Conservation (phyloP, 2,888 invertebrate genomes). For the Amphipoea oculea region DNA sequence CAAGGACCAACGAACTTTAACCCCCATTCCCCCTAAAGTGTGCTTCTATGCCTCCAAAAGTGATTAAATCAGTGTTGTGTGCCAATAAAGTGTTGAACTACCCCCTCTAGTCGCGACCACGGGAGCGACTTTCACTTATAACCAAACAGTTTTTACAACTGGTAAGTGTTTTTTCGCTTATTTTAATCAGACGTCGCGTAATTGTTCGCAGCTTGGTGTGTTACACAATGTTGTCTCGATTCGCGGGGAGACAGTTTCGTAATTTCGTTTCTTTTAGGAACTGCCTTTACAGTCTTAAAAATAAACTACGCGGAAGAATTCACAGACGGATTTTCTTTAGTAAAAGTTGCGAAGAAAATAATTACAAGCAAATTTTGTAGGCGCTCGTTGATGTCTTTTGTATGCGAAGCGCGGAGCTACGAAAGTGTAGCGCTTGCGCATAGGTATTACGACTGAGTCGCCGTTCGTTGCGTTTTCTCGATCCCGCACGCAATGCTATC, state of each 20-base stretch:
- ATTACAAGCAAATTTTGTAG: conserved; percentile 13
- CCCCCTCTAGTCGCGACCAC: conserved; percentile 73
- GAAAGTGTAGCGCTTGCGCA: conserved; percentile 70
- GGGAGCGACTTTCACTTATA: conserved; percentile 79
- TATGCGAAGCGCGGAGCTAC: conserved; percentile 74
- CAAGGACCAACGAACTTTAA: conserved; percentile 57
- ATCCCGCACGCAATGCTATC: conserved; percentile 62
- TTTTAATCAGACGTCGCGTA: conserved; percentile 82
- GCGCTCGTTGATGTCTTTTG: conserved; percentile 86
- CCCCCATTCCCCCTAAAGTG: conserved; percentile 76
- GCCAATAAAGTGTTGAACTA: conserved; percentile 75
- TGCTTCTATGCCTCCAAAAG: conserved; percentile 75
- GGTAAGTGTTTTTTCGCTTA: conserved; percentile 85
- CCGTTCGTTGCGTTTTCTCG: conserved; percentile 70
- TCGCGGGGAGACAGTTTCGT: conserved; percentile 74
- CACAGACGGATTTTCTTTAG: conserved; percentile 2
- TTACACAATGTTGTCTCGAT: conserved; percentile 79
- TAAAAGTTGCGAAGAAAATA: conserved; percentile 32
- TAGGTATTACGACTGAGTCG: conserved; percentile 44
- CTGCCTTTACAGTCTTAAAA: conserved; percentile 16
- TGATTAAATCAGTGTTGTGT: conserved; percentile 85
- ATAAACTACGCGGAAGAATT: conserved; percentile 27
- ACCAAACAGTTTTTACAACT: conserved; percentile 82
- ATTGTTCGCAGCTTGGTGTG: conserved; percentile 73
- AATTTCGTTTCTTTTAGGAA: conserved; percentile 65